A percentile compares a stretch with the other conserved stretches of the same genome.
Conservation (phyloP, 1,140 invertebrate species). For the Homarus americanus region DNA sequence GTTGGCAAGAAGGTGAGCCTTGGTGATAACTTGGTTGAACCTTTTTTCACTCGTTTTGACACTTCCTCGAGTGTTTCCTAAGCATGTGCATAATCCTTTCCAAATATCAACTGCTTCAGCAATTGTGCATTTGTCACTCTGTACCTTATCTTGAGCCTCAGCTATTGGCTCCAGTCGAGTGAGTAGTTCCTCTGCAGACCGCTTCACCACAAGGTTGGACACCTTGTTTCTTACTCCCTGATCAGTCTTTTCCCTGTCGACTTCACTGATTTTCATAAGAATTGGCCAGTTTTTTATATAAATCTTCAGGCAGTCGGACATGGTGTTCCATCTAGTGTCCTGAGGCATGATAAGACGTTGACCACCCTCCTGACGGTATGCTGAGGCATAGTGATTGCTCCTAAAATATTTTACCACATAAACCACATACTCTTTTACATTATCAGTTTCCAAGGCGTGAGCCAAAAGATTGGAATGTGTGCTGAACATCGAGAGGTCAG, state of each 20-base stretch:
- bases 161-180: constrained; percentile 50
- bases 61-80: too few relatives aligned
- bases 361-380: too few relatives aligned
- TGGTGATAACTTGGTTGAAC: constrained; percentile 19
- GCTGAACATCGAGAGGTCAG: too few relatives aligned
- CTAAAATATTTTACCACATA: too few relatives aligned
- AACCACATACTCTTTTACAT: too few relatives aligned
- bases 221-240: constrained; percentile 1
- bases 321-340: constrained; percentile 55
- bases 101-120: constrained; percentile 55
- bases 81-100: constrained; percentile 21
- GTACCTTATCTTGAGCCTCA: constrained; percentile 39
- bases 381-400: too few relatives aligned
- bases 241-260: constrained; percentile 40
- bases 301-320: constrained; percentile 42
- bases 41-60: neutral
- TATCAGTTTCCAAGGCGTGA: too few relatives aligned
- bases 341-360: too few relatives aligned
- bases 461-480: too few relatives aligned
- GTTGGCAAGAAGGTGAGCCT: constrained; percentile 39
- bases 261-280: constrained; percentile 52
- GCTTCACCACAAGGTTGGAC: constrained; percentile 12
- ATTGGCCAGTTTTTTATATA: constrained; percentile 48
- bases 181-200: constrained; percentile 40
- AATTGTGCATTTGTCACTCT: too few relatives aligned